A percentile compares a stretch with the other conserved stretches of the same genome.
Evolutionary conservation across 1,140 invertebrate genomes (phyloP).

Genomic region (Asbolus verrucosus): DNA sequence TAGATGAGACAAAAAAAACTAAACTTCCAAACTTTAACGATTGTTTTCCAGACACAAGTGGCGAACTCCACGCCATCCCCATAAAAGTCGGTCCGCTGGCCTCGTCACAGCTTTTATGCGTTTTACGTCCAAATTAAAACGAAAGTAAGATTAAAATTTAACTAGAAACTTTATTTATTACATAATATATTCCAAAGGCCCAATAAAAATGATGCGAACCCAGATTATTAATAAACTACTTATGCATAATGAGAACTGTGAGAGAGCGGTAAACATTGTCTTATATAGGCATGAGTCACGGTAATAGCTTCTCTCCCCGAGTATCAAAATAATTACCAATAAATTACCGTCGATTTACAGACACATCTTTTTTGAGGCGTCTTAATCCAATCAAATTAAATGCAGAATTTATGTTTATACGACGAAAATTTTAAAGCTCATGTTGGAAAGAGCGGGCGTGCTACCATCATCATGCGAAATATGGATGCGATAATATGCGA

Average conservation of each 20-base stretch:
- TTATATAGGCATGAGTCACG: constrained; percentile 40
- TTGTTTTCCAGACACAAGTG: constrained; percentile 37
- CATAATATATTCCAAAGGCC: constrained; percentile 17
- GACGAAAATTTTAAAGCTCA: constrained; percentile 35
- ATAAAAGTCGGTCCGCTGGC: constrained; percentile 33
- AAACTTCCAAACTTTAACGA: constrained; percentile 33
- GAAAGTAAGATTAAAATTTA: constrained; percentile 39
- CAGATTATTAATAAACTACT: constrained; percentile 39
- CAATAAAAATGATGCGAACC: constrained; percentile 34
- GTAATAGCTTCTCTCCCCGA: constrained; percentile 42
- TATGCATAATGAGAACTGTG: constrained; percentile 42
- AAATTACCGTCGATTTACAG: constrained; percentile 40
- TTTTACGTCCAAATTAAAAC: constrained; percentile 38
- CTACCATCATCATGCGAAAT: constrained; percentile 18
- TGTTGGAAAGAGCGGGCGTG: constrained; percentile 5
- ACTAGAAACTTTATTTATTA: constrained; percentile 38
- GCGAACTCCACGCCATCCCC: constrained; percentile 35
- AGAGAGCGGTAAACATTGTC: constrained; percentile 42
- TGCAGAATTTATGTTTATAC: constrained; percentile 42
- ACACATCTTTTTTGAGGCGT: constrained; percentile 40
- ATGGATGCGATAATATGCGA: constrained; percentile 36
- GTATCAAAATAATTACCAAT: constrained; percentile 45
- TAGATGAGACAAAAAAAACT: constrained; percentile 30
- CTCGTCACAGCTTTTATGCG: constrained; percentile 27
- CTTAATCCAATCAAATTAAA: constrained; percentile 44